A percentile compares a stretch with the other conserved stretches of the same genome.
These are phyloP conservation scores for Armadillidium nasatum DNA, from an alignment of 1,140 invertebrate genomes.

Conservation along the genomic window DNA sequence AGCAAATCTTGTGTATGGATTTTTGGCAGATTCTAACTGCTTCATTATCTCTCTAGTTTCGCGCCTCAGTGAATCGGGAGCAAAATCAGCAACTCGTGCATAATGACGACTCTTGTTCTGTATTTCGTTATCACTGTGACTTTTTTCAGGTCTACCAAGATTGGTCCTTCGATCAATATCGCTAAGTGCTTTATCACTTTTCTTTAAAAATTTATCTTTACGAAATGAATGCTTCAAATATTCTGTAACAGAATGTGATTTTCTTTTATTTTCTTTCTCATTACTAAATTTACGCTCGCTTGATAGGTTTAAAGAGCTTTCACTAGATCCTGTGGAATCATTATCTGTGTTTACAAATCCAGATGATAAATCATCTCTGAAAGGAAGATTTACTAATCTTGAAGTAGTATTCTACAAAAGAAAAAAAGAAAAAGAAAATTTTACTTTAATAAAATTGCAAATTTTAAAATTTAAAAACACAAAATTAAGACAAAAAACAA, in stretches of 20 bases:
- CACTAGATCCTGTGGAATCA: neutral
- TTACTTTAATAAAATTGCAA: neutral
- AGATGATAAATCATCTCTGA: neutral
- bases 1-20: neutral
- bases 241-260: neutral
- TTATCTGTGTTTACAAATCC: neutral
- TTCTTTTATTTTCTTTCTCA: neutral
- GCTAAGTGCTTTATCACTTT: too few relatives aligned
- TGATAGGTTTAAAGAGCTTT: neutral
- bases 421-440: neutral
- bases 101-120: too few relatives aligned
- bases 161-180: neutral
- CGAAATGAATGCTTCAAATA: too few relatives aligned
- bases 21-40: neutral
- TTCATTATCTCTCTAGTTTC: neutral
- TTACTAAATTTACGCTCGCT: neutral
- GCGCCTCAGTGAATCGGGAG: neutral
- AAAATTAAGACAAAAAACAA: neutral
- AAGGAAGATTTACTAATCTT: neutral
- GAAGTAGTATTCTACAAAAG: neutral
- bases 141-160: neutral
- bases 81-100: neutral
- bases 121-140: neutral
- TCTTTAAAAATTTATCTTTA: too few relatives aligned
- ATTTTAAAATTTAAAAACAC: neutral